Evolutionary conservation across 2,113 vertebrate genomes (phyloP), one percentile per base, ranked within the genome.

Genomic region (Anolis carolinensis): DNA sequence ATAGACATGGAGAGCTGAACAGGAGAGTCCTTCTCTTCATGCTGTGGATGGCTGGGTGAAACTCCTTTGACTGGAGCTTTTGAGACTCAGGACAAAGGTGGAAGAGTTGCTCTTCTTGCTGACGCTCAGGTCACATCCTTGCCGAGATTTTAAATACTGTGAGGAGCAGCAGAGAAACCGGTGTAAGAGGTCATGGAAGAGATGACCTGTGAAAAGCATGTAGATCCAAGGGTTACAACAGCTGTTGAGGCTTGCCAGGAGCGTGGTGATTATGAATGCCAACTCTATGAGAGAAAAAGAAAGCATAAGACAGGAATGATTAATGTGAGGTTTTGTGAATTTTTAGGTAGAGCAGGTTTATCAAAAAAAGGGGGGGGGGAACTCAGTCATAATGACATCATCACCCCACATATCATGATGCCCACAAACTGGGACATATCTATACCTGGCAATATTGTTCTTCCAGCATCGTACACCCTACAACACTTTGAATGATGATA

Each of bases 221-320:
- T 99, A 99, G 96, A 99, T 99, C 98, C 98, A 99, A 32, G 98
- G 98, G 94, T 99, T 99, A 88, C 98, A 99, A 95, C 98, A 99
- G 95, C 98, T 98, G 96, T 99, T 99, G 87, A 99, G 97, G 90
- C 98, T 98, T 92, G 97, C 98, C 93, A 99, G 94, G 67, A 99
- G 95, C 97, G 98, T 98, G 93, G 97, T 96, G 0, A 99, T 98
- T 96, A 98, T 98, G 94, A 99, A 99, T 2, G 97, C 95, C 0
- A 96, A 95, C 70, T 97, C 98, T 99, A 95, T 25, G 44, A 16
- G 79, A 63, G 73, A 92, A 0, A 71, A n/a, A 86, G 18, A 86
- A 68, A 68, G 5, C 14, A 83, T 30, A 5, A 36, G 2, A 7
- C 32, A 59, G 72, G 63, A 72, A 71, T 30, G 21, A 82, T 20